Percentiles rank a stretch among this genome's conserved stretches.
Evolutionary conservation across 2,113 vertebrate genomes (phyloP).

Genomic region (Mormyrus lacerda): DNA sequence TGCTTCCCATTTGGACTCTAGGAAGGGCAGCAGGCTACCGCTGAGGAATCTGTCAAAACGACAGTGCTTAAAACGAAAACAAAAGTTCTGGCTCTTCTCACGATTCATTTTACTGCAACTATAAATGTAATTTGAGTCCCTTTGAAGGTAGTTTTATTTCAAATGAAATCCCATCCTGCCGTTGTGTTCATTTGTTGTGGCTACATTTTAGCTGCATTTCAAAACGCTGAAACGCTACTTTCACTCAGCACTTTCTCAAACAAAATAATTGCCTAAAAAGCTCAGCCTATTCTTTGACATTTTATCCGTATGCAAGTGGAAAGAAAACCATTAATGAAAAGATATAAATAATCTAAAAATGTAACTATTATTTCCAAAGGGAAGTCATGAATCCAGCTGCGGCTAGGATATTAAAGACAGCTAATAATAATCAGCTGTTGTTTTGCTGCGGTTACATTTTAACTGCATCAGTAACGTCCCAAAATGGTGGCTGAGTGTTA

Average conservation of each 20-base stretch:
- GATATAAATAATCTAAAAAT: neutral
- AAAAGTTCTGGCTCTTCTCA: neutral
- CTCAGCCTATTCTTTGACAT: neutral
- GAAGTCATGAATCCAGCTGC: neutral
- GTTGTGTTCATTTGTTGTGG: neutral
- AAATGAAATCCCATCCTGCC: neutral
- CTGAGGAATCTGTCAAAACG: neutral
- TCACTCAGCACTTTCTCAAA: neutral
- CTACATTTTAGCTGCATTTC: neutral
- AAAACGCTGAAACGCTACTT: neutral
- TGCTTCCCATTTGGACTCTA: neutral
- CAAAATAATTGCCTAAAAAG: neutral
- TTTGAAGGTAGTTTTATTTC: neutral
- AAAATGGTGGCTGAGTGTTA: neutral
- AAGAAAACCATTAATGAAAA: neutral
- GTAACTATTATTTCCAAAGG: neutral
- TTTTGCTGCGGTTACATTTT: neutral
- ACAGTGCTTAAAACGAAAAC: neutral
- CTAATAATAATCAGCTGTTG: neutral
- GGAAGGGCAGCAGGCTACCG: neutral
- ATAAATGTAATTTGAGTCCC: neutral
- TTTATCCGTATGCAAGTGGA: neutral
- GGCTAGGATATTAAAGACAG: neutral
- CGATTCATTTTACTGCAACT: neutral
- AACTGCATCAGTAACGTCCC: neutral